Conservation (phyloP, 2,888 invertebrate genomes). For the Argyresthia goedartella region DNA sequence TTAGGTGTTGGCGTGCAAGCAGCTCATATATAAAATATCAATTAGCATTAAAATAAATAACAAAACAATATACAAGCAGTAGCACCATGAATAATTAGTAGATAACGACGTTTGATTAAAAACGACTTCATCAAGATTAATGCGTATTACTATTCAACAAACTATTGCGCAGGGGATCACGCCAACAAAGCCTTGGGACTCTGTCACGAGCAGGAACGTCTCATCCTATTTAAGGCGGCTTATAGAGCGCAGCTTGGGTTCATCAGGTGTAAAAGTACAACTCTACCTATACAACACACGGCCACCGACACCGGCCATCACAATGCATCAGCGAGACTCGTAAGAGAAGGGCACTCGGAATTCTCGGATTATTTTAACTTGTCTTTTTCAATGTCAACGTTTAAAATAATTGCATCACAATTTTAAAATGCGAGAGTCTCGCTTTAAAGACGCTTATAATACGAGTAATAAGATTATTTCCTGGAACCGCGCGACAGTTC, state of each 20-base stretch:
- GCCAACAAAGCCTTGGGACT: constrained; percentile 8
- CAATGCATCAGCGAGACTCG: constrained; percentile 56
- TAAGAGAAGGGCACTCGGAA: constrained; percentile 61
- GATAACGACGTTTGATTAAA: neutral
- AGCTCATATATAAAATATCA: no score
- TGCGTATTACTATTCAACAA: constrained; percentile 3
- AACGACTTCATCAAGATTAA: constrained; percentile 10
- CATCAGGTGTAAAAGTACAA: neutral
- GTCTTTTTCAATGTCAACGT: constrained; percentile 70
- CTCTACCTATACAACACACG: constrained; percentile 43
- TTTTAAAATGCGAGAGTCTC: constrained; percentile 64
- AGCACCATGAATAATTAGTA: no score
- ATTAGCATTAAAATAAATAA: no score
- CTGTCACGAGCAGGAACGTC: constrained; percentile 5
- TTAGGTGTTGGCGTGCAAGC: no score
- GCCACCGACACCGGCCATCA: constrained; percentile 63
- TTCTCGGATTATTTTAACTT: constrained; percentile 69
- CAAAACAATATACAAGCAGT: no score
- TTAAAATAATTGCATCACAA: constrained; percentile 72
- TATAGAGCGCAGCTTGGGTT: constrained; percentile 15
- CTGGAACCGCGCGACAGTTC: constrained; percentile 52
- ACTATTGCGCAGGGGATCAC: constrained; percentile 18
- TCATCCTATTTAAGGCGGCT: constrained; percentile 32
- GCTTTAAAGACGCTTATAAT: constrained; percentile 59
- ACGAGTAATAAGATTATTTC: constrained; percentile 50